Percentiles rank a stretch among this genome's conserved stretches.
Conservation (phyloP, 2,797 vertebrate genomes). For the Pristis pectinata region DNA sequence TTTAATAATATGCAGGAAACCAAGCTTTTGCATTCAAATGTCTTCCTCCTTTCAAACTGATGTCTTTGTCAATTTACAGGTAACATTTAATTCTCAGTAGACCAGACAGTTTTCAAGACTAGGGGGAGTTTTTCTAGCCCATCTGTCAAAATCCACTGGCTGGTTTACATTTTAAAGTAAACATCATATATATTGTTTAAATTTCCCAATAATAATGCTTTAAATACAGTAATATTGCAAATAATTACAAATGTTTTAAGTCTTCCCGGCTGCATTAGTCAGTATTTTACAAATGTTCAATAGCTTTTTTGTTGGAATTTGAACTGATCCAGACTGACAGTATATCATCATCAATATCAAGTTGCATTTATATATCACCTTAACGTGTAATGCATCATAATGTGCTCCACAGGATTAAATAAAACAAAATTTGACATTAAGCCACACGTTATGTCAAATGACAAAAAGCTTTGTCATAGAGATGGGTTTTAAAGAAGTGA, state of each 20-base stretch:
- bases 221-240: neutral
- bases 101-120: neutral
- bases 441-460: too few species aligned
- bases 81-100: neutral
- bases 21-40: neutral
- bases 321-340: neutral
- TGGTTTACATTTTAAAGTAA: neutral
- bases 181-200: neutral
- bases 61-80: constrained; percentile 21
- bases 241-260: neutral
- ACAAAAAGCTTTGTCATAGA: neutral
- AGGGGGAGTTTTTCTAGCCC: neutral
- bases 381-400: neutral
- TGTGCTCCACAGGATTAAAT: neutral
- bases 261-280: neutral
- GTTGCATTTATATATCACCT: neutral
- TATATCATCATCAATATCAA: neutral
- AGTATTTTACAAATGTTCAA: neutral
- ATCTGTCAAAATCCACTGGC: constrained; percentile 4
- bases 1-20: constrained; percentile 27
- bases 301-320: neutral
- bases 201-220: neutral
- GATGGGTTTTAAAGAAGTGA: neutral
- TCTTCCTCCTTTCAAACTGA: constrained; percentile 17
- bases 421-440: too few species aligned